Evolutionary conservation across 1,140 invertebrate genomes (phyloP).

Genomic region (Hirudo medicinalis): DNA sequence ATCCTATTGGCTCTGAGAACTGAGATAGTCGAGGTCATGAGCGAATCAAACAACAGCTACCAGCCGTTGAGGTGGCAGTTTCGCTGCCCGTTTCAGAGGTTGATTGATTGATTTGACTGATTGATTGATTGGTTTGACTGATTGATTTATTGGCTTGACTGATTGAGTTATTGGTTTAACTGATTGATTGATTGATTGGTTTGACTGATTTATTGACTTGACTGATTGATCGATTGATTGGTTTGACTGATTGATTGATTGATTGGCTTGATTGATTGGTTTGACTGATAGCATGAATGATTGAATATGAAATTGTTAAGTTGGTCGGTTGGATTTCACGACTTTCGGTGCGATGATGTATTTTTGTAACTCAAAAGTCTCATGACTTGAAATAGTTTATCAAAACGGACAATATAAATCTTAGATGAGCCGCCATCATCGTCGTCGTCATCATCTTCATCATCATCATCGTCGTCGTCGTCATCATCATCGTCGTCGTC

Average conservation of each 20-base stretch:
- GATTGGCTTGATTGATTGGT: no score
- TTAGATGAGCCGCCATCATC: background rate
- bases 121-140: slow-evolving; percentile 7
- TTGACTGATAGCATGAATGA: background rate
- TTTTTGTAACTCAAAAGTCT: no score
- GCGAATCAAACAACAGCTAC: background rate
- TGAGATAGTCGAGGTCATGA: slow-evolving; percentile 35
- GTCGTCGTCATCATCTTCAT: background rate
- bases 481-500: background rate
- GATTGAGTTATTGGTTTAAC: background rate
- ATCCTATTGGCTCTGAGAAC: slow-evolving; percentile 39
- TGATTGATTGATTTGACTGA: background rate
- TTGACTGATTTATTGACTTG: background rate
- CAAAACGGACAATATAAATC: background rate
- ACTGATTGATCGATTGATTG: background rate
- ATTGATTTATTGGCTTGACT: background rate
- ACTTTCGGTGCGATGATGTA: no score
- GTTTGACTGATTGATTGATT: background rate
- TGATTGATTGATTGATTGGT: background rate
- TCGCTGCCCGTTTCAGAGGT: slow-evolving; percentile 35
- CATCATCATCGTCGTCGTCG: background rate
- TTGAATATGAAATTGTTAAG: background rate
- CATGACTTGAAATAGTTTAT: background rate
- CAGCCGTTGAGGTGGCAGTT: slow-evolving; percentile 31
- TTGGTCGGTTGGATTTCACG: no score